phyloP scores from a whole-genome alignment of 2,888 invertebrate genomes.

The Cephus rjabovi region DNA sequence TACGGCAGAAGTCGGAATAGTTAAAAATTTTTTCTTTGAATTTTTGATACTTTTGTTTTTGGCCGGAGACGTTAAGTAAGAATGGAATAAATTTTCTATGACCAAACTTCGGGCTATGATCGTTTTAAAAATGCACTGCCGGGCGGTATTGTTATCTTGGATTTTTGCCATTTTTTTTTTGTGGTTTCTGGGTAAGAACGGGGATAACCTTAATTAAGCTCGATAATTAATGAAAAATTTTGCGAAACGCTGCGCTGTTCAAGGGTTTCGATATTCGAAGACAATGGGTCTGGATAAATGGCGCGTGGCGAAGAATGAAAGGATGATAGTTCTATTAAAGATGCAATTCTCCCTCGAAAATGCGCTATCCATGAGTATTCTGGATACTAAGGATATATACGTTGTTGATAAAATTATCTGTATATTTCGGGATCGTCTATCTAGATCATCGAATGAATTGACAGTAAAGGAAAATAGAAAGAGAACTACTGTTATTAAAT shows the following conservation, averaged over 20 bases:
- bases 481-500: background rate
- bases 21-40: background rate
- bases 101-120: background rate
- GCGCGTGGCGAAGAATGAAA: background rate
- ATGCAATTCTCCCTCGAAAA: background rate
- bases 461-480: background rate
- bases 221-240: constrained; percentile 41
- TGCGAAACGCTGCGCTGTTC: constrained; percentile 23
- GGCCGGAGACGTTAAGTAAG: background rate
- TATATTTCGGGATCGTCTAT: background rate
- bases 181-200: background rate
- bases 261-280: background rate
- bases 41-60: no score
- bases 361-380: background rate
- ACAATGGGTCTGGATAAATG: background rate
- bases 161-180: background rate
- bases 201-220: constrained; percentile 31
- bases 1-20: background rate
- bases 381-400: background rate
- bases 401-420: background rate
- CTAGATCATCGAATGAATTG: background rate
- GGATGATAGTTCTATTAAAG: background rate
- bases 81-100: background rate
- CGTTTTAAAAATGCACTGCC: background rate
- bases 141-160: background rate